These are phyloP conservation scores for Patagioenas fasciata DNA, from an alignment of 2,113 vertebrate species.

Conservation along the genomic window DNA sequence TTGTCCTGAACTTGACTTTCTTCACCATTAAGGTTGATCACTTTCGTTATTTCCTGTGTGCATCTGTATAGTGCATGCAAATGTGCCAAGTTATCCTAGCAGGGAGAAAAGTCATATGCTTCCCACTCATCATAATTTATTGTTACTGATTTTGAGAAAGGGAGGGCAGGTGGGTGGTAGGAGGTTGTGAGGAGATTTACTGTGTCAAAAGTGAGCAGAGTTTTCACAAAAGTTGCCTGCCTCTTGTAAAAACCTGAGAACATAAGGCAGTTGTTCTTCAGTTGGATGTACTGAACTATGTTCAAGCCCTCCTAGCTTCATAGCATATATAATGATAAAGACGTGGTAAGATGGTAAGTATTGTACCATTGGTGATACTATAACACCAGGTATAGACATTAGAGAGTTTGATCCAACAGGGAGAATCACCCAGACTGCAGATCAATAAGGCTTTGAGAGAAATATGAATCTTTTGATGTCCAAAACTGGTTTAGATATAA, in stretches of 20 bases:
- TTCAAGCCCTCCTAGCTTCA: neutral
- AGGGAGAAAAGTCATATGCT: neutral
- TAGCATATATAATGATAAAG: neutral
- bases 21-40: neutral
- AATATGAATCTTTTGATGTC: neutral
- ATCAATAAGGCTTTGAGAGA: neutral
- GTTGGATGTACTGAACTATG: neutral
- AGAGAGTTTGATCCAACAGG: neutral
- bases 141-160: neutral
- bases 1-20: neutral
- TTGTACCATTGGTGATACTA: neutral
- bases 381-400: neutral
- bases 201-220: neutral
- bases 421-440: neutral
- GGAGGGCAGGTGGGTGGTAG: neutral
- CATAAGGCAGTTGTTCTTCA: neutral
- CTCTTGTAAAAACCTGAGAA: neutral
- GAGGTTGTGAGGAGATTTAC: neutral
- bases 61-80: neutral
- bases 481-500: neutral
- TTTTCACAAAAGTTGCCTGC: neutral
- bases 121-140: neutral
- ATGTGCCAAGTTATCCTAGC: neutral
- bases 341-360: neutral
- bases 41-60: neutral